A percentile compares a stretch with the other conserved stretches of the same genome.
Conservation (phyloP, 37 sponge, comb jelly and placozoan species). For the Corticium candelabrum region DNA sequence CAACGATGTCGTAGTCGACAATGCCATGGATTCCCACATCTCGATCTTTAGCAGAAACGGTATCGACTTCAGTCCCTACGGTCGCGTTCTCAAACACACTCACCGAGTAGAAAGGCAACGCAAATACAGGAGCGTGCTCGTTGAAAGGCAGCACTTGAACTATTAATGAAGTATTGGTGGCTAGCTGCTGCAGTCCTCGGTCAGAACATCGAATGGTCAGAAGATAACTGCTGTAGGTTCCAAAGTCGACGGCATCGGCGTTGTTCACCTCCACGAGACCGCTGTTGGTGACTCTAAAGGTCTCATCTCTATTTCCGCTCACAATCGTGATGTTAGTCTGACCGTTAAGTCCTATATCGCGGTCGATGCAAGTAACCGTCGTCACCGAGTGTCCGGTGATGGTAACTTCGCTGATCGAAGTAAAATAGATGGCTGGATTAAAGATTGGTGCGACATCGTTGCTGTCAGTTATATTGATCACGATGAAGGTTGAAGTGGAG, state of each 20-base stretch:
- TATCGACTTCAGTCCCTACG: not conserved
- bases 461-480: slow-evolving; percentile 27
- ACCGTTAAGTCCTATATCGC: slow-evolving; percentile 41
- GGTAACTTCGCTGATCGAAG: slow-evolving; percentile 33
- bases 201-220: not conserved
- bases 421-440: slow-evolving; percentile 13
- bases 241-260: not conserved
- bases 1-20: slow-evolving; percentile 18
- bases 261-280: not conserved
- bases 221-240: not conserved
- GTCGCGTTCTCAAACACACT: not conserved
- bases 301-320: slow-evolving; percentile 24
- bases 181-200: not conserved
- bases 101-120: not conserved
- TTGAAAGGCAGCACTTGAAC: not conserved
- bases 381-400: slow-evolving; percentile 21
- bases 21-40: slow-evolving; percentile 19
- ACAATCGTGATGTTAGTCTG: slow-evolving; percentile 16
- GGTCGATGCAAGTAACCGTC: slow-evolving; percentile 27
- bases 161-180: not conserved
- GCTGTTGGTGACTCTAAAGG: slow-evolving; percentile 18
- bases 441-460: slow-evolving; percentile 51
- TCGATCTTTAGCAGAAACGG: slow-evolving; percentile 1
- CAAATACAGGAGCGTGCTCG: not conserved
- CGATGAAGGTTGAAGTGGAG: no score